Evolutionary conservation across 2,113 vertebrate genomes (phyloP).

Genomic region (Menura novaehollandiae): DNA sequence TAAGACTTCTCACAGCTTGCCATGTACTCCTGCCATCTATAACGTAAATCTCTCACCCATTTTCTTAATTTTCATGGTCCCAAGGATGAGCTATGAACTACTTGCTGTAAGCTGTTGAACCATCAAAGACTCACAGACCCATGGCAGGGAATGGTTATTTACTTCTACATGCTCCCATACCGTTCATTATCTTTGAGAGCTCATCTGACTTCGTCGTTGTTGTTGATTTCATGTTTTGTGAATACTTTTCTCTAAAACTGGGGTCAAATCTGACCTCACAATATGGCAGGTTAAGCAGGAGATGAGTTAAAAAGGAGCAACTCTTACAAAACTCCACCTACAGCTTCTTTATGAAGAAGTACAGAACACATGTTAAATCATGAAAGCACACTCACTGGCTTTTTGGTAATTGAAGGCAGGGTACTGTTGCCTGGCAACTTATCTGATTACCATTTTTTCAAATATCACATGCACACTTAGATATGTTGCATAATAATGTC

Average conservation of each 20-base stretch:
- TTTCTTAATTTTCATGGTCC: neutral
- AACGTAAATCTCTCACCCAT: neutral
- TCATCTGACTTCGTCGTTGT: neutral
- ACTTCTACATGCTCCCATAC: neutral
- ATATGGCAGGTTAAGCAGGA: neutral
- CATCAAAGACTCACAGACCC: neutral
- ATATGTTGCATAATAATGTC: slow-evolving; percentile 51
- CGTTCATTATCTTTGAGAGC: neutral
- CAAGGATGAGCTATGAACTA: neutral
- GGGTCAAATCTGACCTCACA: neutral
- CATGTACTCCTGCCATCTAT: neutral
- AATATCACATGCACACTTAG: slow-evolving; percentile 48
- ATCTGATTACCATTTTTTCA: slow-evolving; percentile 68
- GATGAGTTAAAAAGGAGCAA: neutral
- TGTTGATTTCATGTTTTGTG: neutral
- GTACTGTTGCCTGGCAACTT: slow-evolving; percentile 61
- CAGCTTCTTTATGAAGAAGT: slow-evolving; percentile 22
- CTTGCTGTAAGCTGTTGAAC: neutral
- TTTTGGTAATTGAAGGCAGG: slow-evolving; percentile 55
- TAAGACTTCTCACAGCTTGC: neutral
- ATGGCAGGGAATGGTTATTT: neutral
- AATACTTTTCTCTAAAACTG: neutral
- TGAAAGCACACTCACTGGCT: slow-evolving; percentile 38
- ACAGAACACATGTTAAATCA: slow-evolving; percentile 22
- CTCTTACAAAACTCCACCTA: slow-evolving; percentile 38